A percentile compares a stretch with the other conserved stretches of the same genome.
Conservation (phyloP, 2,113 vertebrate genomes). For the Phyllostomus hastatus region DNA sequence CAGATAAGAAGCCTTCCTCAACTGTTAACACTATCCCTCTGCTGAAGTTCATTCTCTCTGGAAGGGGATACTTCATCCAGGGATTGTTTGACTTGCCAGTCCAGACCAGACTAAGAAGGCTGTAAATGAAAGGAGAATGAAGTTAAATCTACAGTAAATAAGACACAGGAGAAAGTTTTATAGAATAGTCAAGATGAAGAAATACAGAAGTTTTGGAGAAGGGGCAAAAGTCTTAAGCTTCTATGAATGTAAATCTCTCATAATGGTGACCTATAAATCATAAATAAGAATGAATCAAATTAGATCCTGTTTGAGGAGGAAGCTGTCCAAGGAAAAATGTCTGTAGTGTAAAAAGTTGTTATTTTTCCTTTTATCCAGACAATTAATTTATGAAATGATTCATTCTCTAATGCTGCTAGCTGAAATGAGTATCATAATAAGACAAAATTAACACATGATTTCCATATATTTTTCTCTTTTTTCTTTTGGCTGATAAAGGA, state of each 20-base stretch:
- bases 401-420: neutral
- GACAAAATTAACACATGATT: neutral
- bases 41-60: neutral
- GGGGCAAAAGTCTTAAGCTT: neutral
- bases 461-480: neutral
- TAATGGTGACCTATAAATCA: neutral
- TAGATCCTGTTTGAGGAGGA: neutral
- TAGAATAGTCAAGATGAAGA: neutral
- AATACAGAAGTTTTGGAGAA: neutral
- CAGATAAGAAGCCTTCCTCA: neutral
- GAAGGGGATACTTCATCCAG: neutral
- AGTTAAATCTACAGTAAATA: neutral
- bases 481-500: slow-evolving; percentile 71
- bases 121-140: neutral
- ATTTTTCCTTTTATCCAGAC: neutral
- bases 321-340: neutral
- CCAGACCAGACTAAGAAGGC: neutral
- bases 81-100: neutral
- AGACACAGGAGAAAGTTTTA: neutral
- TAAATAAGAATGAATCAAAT: neutral
- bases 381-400: neutral
- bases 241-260: neutral
- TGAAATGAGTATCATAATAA: neutral
- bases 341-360: neutral
- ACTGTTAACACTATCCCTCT: neutral